Evolutionary conservation across 1,140 invertebrate genomes (phyloP).

Genomic region (Parasteatoda tepidariorum): DNA sequence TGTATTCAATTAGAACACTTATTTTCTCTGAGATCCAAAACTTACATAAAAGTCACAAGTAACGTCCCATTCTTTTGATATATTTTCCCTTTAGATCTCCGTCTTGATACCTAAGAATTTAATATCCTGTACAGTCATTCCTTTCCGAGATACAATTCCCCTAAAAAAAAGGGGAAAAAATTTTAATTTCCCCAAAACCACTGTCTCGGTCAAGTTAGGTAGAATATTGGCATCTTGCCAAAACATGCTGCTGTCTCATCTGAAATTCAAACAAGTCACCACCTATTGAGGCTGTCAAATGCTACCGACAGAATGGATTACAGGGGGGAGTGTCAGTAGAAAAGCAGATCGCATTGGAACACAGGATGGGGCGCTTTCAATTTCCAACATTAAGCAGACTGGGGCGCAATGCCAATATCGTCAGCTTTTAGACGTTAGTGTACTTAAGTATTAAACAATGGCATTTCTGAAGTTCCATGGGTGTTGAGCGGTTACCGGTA

Average conservation of each 20-base stretch:
- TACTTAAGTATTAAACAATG: constrained; percentile 35
- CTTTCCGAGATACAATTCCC: no score
- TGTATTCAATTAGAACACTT: no score
- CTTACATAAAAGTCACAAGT: no score
- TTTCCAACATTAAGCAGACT: constrained; percentile 19
- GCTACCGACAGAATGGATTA: constrained; percentile 47
- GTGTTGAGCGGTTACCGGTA: neutral
- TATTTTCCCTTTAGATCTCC: no score
- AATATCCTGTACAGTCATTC: no score
- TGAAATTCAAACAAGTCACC: constrained; percentile 57
- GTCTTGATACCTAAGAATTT: no score
- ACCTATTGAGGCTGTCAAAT: constrained; percentile 52
- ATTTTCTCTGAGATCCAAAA: no score
- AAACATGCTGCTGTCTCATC: constrained; percentile 13
- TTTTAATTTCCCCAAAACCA: no score
- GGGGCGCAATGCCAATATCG: neutral
- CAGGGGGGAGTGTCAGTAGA: neutral
- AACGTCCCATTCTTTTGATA: no score
- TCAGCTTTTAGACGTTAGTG: constrained; percentile 7
- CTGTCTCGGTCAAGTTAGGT: no score
- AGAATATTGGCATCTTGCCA: constrained; percentile 39
- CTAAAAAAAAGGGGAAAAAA: no score
- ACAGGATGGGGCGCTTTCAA: constrained; percentile 23
- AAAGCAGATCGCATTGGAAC: constrained; percentile 3
- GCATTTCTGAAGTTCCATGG: neutral